Evolutionary conservation across 2,797 vertebrate species (phyloP), one percentile per base, ranked within the genome.

Genomic region (Sebastes alutus): DNA sequence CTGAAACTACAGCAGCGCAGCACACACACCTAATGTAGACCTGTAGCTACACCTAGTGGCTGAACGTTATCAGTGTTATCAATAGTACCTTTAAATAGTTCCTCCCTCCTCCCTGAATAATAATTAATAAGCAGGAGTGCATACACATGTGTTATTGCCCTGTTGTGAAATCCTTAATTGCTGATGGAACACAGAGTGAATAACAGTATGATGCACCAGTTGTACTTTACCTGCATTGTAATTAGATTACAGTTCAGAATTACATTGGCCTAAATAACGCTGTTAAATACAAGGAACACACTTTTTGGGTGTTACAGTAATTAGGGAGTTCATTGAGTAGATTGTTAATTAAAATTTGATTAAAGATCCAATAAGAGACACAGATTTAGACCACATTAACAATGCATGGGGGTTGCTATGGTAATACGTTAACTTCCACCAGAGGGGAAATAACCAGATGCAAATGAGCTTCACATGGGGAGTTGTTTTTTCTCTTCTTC

Each of bases 301-400:
- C 30, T 63, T 72, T 78, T 49, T 52, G 70, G 79, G 69, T 71
- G 77, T 84, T 86, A 38, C 35, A 38, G 35, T 14, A 84, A 89
- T 90, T 87, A 84, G 29, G 22, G 33, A 84, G 56, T 86, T 54
- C 72, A 82, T 74, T 69, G 71, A 89, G 63, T 61, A 83, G 80
- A 80, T 74, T 84, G 88, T 87, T 91, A 91, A 91, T 92, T 87
- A 87, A 88, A 88, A 84, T 88, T 65, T 88, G 71, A 91, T 90
- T 88, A 81, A 88, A 80, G 69, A 79, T 84, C 75, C 80, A 90
- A 80, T 86, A 73, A 88, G 77, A 90, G 84, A 88, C 77, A 87
- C 76, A 75, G 73, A 89, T 84, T 77, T 82, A 78, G 80, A 81
- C 42, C 70, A 61, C 69, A 91, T 92, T 89, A 85, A 83, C 61